Evolutionary conservation across 1,140 invertebrate species (phyloP), one percentile per base, ranked within the genome.

Genomic region (Bombus confusus): DNA sequence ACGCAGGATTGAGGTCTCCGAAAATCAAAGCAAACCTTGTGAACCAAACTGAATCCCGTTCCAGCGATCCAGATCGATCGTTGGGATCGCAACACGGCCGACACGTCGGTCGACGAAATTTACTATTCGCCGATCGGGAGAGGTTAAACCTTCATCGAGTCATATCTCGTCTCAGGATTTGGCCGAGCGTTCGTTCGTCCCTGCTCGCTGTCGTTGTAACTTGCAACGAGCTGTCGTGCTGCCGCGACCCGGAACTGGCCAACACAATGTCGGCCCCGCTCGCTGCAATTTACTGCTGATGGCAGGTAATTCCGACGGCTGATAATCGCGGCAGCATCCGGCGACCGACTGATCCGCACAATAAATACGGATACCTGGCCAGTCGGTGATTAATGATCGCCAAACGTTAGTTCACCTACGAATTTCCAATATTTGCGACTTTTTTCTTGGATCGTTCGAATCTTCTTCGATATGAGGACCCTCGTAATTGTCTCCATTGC

Each of bases 271-370:
- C 78, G 75, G 18, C 25, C 12, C 47, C 47, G 47, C 43, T 41
- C 37, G 71, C 47, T 83, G 86, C 86, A 88, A 91, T 92, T 90
- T 89, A 91, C 86, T 87, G 89, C 84, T 90, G 90, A 92, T 91
- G 87, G 79, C 71, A 83, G 86, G 85, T 82, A 91, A 92, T 92
- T 91, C 79, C 83, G 85, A 76, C 81, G 43, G 31, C 86, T 88
- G 90, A 91, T 91, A 92, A 92, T 91, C 82, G 82, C 69, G 76
- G 71, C 81, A 75, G 80, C 88, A 87, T 92, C 86, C 90, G 89
- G 41, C 41, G 41, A 82, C 83, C 69, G 37, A 71, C 64, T 85
- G 86, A 89, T 90, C 85, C 85, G 78, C 81, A 88, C 88, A 88
- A 91, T 92, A 91, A 91, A 89, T 92, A 91, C 85, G 52, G 83